phyloP scores from a whole-genome alignment of 2,797 vertebrate genomes.

The Spea hammondii region DNA sequence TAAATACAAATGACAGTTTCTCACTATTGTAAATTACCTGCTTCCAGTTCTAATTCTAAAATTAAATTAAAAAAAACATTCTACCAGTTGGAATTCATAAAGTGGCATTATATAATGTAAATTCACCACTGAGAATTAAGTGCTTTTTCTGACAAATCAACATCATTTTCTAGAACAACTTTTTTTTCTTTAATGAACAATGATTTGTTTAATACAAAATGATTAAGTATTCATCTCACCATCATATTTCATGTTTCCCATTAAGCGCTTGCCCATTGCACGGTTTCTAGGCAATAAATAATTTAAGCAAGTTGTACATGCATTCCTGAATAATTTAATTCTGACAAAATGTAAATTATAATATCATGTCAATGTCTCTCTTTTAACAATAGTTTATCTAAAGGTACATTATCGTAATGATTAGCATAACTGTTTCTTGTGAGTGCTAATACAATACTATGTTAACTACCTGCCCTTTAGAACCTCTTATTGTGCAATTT shows the following conservation, averaged over 20 bases:
- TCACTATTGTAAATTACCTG: too few relatives aligned
- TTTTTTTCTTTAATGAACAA: slow-evolving; percentile 29
- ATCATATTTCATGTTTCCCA: slow-evolving; percentile 54
- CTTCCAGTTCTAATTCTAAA: too few relatives aligned
- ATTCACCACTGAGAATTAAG: too few relatives aligned
- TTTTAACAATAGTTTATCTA: slow-evolving; percentile 16
- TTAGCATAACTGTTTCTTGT: slow-evolving; percentile 16
- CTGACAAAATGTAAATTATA: slow-evolving; percentile 55
- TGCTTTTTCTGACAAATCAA: background rate
- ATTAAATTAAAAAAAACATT: too few relatives aligned
- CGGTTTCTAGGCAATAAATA: slow-evolving; percentile 58
- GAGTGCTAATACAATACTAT: slow-evolving; percentile 20
- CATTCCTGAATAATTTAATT: slow-evolving; percentile 59
- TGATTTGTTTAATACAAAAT: slow-evolving; percentile 54
- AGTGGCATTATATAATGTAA: too few relatives aligned
- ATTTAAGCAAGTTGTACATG: slow-evolving; percentile 55
- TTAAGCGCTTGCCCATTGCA: slow-evolving; percentile 52
- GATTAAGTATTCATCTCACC: slow-evolving; percentile 53
- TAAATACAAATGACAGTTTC: too few relatives aligned
- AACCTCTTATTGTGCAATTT: slow-evolving; percentile 38
- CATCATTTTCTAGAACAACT: background rate
- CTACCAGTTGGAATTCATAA: too few relatives aligned
- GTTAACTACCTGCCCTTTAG: slow-evolving; percentile 43
- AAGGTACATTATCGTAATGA: slow-evolving; percentile 18
- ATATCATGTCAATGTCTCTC: slow-evolving; percentile 53